These are phyloP conservation scores for Parelbella ahira DNA, from an alignment of 2,888 invertebrate species.

Conservation along the genomic window DNA sequence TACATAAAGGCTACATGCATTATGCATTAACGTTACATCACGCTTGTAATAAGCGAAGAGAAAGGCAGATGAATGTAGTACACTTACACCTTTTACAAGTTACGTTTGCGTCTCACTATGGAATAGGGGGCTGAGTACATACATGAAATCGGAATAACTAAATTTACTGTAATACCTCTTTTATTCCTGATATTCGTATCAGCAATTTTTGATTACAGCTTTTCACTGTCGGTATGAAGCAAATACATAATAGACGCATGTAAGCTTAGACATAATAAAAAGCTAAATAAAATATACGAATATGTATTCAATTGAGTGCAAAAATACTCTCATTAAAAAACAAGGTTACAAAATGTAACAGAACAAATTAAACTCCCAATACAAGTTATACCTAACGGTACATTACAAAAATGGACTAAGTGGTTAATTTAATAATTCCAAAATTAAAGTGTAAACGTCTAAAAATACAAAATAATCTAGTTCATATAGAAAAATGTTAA, in stretches of 20 bases:
- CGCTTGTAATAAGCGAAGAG: too few relatives aligned
- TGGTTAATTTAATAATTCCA: conserved; percentile 7
- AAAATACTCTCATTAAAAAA: conserved; percentile 22
- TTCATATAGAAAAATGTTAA: conserved; percentile 5
- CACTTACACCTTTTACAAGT: too few relatives aligned
- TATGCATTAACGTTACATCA: too few relatives aligned
- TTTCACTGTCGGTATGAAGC: too few relatives aligned
- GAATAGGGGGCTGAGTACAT: too few relatives aligned
- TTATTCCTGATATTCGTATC: too few relatives aligned
- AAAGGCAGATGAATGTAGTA: too few relatives aligned
- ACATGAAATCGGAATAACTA: too few relatives aligned
- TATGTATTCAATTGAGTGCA: conserved; percentile 18
- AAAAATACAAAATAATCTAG: conserved; percentile 16
- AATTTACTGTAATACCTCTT: too few relatives aligned
- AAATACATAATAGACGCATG: conserved; percentile 4
- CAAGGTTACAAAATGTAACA: conserved; percentile 23
- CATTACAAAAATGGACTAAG: conserved; percentile 24
- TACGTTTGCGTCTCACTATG: too few relatives aligned
- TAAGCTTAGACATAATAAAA: conserved; percentile 16
- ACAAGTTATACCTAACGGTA: conserved; percentile 18
- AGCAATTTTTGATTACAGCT: too few relatives aligned
- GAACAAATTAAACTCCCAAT: conserved; percentile 18
- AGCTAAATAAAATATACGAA: conserved; percentile 20
- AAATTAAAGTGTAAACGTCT: conserved; percentile 15
- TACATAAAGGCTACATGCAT: not conserved